Evolutionary conservation across 2,113 vertebrate species (phyloP).

Genomic region (Daboia siamensis): DNA sequence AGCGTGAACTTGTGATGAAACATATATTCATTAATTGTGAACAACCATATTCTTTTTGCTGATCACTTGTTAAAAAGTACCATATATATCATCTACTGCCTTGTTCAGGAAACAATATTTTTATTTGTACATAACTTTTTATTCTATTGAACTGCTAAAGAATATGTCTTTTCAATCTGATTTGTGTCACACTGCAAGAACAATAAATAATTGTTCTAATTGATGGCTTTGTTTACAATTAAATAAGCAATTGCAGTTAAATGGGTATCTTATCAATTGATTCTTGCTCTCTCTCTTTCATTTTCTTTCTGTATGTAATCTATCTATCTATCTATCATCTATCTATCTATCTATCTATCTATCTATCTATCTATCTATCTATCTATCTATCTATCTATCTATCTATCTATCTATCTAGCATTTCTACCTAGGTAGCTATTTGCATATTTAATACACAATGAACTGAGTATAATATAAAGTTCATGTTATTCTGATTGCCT

Average conservation of each 20-base stretch:
- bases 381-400: too few species aligned
- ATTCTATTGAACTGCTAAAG: slow-evolving; percentile 26
- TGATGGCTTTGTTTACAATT: slow-evolving; percentile 5
- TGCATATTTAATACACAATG: not conserved
- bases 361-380: not conserved
- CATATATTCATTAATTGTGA: slow-evolving; percentile 11
- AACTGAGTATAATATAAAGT: not conserved
- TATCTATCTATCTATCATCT: not conserved
- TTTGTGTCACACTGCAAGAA: slow-evolving; percentile 26
- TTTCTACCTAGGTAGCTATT: not conserved
- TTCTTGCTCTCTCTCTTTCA: not conserved
- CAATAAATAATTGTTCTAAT: slow-evolving; percentile 18
- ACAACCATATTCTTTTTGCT: not conserved
- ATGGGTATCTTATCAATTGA: not conserved
- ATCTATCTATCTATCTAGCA: too few species aligned
- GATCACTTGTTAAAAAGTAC: not conserved
- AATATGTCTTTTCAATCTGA: not conserved
- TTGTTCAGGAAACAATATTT: slow-evolving; percentile 8
- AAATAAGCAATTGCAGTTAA: not conserved
- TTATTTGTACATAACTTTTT: not conserved
- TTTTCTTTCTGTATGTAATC: not conserved
- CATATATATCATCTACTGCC: not conserved
- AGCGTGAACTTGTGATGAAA: not conserved
- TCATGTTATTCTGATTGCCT: not conserved
- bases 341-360: too few species aligned